Evolutionary conservation across 1,140 invertebrate genomes (phyloP), one percentile per base, ranked within the genome.

Genomic region (Gerris buenoi): DNA sequence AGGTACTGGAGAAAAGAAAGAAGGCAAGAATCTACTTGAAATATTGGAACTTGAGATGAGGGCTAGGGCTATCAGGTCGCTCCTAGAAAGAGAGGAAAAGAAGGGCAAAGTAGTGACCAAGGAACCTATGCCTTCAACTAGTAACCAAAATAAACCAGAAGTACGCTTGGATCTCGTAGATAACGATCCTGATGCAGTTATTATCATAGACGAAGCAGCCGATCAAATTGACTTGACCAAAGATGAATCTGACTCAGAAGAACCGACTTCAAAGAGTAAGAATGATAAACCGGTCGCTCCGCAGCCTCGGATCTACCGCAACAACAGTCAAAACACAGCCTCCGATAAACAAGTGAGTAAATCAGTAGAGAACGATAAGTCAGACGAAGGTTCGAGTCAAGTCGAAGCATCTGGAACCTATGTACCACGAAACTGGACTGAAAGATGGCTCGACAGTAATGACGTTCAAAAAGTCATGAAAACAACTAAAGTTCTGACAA

Each of bases 31-130:
- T 73, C 75, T 79, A 22, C 69, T 81, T 15, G 81, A 81, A 72
- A 74, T 81, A 46, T 72, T 82, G 46, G 80, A 81, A 66, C 69
- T 82, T 28, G 81, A 81, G 74, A 82, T 82, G 81, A 75, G 80
- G 69, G 80, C 80, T 15, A 74, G 79, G 46, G 80, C 81, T 14
- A 81, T 81, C 66, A 74, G 79, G 73, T 80, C 80, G 65, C 74
- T 82, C 13, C 62, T 69, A 25, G 65, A 68, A 66, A 62, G 57
- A 68, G 64, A 66, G 59, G 63, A 68, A 27, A 65, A 65, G 28
- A 65, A 15, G 46, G 15, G n/a, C 14, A 56, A 56, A 13, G n/a
- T 68, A 57, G 28, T n/a, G 1, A 59, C 57, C 10, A 61, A 27
- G 27, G 28, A 58, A 13, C 18, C 61, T 68, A 23, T 1, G 25